Base-by-base conservation (phyloP, 2,797 vertebrate species). In the Neosilurus mollespiculum region DNA sequence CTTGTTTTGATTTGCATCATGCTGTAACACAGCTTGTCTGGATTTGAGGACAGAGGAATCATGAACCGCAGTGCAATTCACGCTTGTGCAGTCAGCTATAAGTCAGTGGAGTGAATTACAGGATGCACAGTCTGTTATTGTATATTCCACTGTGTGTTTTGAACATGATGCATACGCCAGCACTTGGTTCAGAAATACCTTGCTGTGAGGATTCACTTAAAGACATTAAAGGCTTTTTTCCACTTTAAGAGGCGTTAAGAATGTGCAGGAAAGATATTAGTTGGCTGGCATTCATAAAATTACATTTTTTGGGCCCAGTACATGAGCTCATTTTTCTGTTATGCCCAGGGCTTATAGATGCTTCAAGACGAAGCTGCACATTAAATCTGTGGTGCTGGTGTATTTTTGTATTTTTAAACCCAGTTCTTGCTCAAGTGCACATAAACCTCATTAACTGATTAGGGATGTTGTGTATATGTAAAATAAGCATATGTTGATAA, bases 341-440 rank as follows among this genome's bases (percentile, higher is more conserved):
- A 69, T 88, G 88, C 85, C 87, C 85, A 81, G 62, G 75, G 89
- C 83, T 88, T 87, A 87, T 78, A 4, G 30, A 80, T 84, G 88
- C 86, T 91, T 87, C 26, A 59, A 90, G 92, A 88, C 85, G 87
- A 90, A 83, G 87, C 86, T 86, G 86, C 91, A 91, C 85, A 64
- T 86, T 78, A 72, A n/a, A 92, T 89, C 80, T 84, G 81, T 94
- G 85, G 87, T 86, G 71, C 58, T 84, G 85, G 66, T 66, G 87
- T 73, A 26, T 58, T 61, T 64, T 26, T 54, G 5, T 12, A 30
- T 34, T 20, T 65, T 75, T 81, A 43, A 12, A 76, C n/a, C 14
- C 15, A 51, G 18, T 51, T 64, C 1, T 61, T 64, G n/a, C 7
- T 51, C 12, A 24, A 51, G 14, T 43, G 22, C 8, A 49, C 20